A percentile compares a stretch with the other conserved stretches of the same genome.
Evolutionary conservation across 2,888 invertebrate genomes (phyloP).

Genomic region (Oscheius sp.): DNA sequence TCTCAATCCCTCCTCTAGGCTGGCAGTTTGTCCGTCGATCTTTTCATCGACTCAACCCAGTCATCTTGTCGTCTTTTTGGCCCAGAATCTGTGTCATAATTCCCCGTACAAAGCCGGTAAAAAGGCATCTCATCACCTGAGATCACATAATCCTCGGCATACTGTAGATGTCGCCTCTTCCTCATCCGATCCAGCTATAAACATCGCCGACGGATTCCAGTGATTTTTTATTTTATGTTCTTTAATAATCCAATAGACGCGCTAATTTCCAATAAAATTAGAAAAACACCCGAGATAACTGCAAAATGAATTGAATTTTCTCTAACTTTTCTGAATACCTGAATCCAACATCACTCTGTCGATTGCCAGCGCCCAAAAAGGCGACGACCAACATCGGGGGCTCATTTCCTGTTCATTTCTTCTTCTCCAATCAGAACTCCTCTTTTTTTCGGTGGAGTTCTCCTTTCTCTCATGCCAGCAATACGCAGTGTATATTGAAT

Average conservation of each 20-base stretch:
- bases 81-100: background rate
- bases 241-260: background rate
- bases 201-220: no score
- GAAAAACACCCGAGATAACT: no score
- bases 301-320: no score
- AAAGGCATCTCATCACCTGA: background rate
- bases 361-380: no score
- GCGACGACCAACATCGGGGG: no score
- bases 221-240: background rate
- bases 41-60: background rate
- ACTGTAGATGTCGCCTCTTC: background rate
- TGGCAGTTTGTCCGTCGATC: background rate
- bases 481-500: conserved; percentile 26
- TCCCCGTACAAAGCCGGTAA: no score
- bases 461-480: background rate
- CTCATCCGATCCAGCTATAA: background rate
- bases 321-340: no score
- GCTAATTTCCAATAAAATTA: no score
- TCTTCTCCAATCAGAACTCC: background rate
- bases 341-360: no score
- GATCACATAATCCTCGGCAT: background rate
- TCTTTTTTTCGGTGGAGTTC: background rate
- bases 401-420: conserved; percentile 23
- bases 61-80: background rate
- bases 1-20: background rate